Conservation (phyloP, 2,888 invertebrate species). For the Loripinus fragilis region DNA sequence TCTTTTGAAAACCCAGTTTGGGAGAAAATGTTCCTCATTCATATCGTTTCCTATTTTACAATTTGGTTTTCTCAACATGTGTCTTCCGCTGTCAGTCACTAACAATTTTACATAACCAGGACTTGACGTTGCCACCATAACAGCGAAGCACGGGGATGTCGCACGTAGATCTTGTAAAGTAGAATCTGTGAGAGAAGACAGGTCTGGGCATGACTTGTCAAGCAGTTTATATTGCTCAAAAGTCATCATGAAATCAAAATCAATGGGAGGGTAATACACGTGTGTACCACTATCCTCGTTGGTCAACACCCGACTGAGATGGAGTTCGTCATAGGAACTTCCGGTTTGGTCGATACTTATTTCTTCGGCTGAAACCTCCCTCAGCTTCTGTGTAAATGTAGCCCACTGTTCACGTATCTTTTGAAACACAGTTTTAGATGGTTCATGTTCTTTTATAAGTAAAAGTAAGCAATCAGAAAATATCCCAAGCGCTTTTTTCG, state of each 20-base stretch:
- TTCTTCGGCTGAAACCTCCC: background rate
- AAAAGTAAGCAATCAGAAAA: slow-evolving; percentile 5
- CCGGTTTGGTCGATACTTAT: slow-evolving; percentile 33
- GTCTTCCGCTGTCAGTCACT: slow-evolving; percentile 36
- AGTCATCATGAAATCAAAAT: slow-evolving; percentile 36
- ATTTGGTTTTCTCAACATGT: slow-evolving; percentile 24
- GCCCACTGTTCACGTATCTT: background rate
- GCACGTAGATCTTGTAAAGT: background rate
- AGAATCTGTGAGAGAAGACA: background rate
- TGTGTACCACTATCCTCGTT: background rate
- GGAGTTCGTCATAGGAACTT: slow-evolving; percentile 39
- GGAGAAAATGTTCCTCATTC: slow-evolving; percentile 32
- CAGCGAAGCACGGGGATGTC: slow-evolving; percentile 10
- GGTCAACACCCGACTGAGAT: slow-evolving; percentile 20
- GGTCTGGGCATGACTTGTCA: background rate
- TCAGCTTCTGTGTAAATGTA: background rate
- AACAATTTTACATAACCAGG: slow-evolving; percentile 49
- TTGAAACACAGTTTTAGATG: slow-evolving; percentile 23
- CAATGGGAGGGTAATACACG: slow-evolving; percentile 23
- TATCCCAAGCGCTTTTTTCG: background rate
- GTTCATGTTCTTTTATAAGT: slow-evolving; percentile 31
- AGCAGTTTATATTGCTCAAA: slow-evolving; percentile 27
- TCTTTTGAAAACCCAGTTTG: slow-evolving; percentile 32
- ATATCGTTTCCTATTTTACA: slow-evolving; percentile 28
- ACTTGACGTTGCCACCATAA: slow-evolving; percentile 35